Conservation (phyloP, 2,113 vertebrate genomes). For the Eublepharis macularius region DNA sequence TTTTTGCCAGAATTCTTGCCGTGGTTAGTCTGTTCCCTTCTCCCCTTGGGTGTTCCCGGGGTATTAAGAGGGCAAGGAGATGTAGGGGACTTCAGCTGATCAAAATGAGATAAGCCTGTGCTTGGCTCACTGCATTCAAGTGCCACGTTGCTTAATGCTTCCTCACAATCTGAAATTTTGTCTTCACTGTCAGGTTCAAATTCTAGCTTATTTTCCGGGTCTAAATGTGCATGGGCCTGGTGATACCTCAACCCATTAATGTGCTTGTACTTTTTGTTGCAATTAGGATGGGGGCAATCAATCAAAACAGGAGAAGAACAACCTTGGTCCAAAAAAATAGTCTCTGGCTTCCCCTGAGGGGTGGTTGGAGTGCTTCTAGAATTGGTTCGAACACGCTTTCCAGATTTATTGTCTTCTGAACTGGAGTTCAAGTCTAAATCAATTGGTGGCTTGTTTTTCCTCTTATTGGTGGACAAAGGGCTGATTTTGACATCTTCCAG, state of each 20-base stretch:
- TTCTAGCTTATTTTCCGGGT: slow-evolving; percentile 91
- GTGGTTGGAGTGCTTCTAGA: slow-evolving; percentile 95
- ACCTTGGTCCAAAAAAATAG: slow-evolving; percentile 91
- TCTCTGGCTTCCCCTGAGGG: slow-evolving; percentile 91
- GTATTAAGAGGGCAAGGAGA: slow-evolving; percentile 84
- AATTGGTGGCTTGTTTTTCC: slow-evolving; percentile 90
- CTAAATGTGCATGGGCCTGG: slow-evolving; percentile 96
- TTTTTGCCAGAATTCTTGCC: slow-evolving; percentile 90
- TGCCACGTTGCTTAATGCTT: slow-evolving; percentile 82
- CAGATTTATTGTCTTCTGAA: slow-evolving; percentile 88
- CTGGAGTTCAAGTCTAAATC: slow-evolving; percentile 92
- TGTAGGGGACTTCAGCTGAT: slow-evolving; percentile 82
- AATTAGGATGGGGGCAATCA: slow-evolving; percentile 97
- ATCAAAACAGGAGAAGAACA: slow-evolving; percentile 94
- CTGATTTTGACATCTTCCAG: slow-evolving; percentile 91
- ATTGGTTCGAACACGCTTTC: slow-evolving; percentile 92
- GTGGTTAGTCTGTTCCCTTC: slow-evolving; percentile 85
- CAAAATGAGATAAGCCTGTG: slow-evolving; percentile 72
- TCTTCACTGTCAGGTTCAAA: slow-evolving; percentile 93
- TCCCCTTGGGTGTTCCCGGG: slow-evolving; percentile 88
- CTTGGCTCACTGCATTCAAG: slow-evolving; percentile 86
- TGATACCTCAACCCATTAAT: slow-evolving; percentile 97
- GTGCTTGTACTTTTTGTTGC: slow-evolving; percentile 99
- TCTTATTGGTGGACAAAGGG: slow-evolving; percentile 84
- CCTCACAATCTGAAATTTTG: slow-evolving; percentile 94